These are phyloP conservation scores for Chionomys nivalis DNA, from an alignment of 2,113 vertebrate species.

Conservation along the genomic window DNA sequence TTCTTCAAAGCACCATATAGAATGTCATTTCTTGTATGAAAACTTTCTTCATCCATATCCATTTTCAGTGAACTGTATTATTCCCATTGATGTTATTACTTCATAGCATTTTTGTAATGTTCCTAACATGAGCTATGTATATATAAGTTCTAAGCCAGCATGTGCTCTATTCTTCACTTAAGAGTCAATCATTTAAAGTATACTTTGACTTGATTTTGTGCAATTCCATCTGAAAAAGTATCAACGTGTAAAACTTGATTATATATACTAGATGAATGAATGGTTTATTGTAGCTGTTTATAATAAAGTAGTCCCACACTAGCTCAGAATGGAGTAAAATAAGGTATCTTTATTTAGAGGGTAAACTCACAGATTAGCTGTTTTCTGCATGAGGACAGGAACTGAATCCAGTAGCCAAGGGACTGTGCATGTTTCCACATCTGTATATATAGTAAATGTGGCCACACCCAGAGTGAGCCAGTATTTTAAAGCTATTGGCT, in stretches of 20 bases:
- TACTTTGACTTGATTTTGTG: not conserved
- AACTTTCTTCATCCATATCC: not conserved
- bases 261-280: not conserved
- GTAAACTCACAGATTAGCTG: too few species aligned
- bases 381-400: too few species aligned
- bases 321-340: too few species aligned
- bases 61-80: not conserved
- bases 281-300: not conserved
- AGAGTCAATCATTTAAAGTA: not conserved
- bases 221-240: not conserved
- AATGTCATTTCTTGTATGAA: not conserved
- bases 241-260: not conserved
- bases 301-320: too few species aligned
- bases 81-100: not conserved
- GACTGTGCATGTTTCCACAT: too few species aligned
- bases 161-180: not conserved
- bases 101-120: not conserved
- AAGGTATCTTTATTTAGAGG: too few species aligned
- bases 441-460: too few species aligned
- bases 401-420: too few species aligned
- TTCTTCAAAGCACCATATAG: not conserved
- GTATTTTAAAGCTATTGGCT: too few species aligned
- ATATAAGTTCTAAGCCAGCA: not conserved
- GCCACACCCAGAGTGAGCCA: too few species aligned
- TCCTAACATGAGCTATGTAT: not conserved